These are phyloP conservation scores for Pyrochroa serraticornis DNA, from an alignment of 2,888 invertebrate genomes.

Conservation along the genomic window DNA sequence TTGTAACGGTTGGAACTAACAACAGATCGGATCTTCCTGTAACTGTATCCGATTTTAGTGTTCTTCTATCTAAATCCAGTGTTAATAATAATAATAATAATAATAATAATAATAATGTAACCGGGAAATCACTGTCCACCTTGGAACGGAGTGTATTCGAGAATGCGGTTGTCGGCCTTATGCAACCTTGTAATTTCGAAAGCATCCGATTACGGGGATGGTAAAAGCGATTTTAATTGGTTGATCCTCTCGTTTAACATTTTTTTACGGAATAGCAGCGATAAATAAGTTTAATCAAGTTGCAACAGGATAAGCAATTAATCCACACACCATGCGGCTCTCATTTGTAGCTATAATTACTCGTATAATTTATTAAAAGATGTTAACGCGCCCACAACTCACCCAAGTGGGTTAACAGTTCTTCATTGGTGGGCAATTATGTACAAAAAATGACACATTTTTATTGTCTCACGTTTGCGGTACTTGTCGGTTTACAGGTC, in stretches of 20 bases:
- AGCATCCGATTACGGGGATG: no score
- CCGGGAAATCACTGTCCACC: slow-evolving; percentile 1
- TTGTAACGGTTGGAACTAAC: slow-evolving; percentile 12
- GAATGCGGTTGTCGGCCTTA: no score
- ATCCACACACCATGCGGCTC: not conserved
- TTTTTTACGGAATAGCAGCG: no score
- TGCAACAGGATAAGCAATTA: not conserved
- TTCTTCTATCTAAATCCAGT: slow-evolving; percentile 4
- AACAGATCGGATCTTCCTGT: slow-evolving; percentile 7
- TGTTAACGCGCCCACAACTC: slow-evolving; percentile 9
- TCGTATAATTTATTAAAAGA: slow-evolving; percentile 5
- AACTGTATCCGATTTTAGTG: slow-evolving; percentile 21
- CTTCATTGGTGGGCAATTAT: no score
- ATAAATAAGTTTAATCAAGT: no score
- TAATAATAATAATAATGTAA: slow-evolving; percentile 8
- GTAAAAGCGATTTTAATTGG: no score
- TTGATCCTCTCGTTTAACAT: no score
- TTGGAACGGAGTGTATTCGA: no score
- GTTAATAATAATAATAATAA: slow-evolving; percentile 6
- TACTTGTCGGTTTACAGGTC: no score
- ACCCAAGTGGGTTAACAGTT: slow-evolving; percentile 12
- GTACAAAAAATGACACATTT: not conserved
- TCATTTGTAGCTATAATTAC: not conserved
- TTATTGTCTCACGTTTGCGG: not conserved
- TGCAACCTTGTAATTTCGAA: no score